Evolutionary conservation across 2,888 invertebrate species (phyloP).

Genomic region (Escarpia spicata): DNA sequence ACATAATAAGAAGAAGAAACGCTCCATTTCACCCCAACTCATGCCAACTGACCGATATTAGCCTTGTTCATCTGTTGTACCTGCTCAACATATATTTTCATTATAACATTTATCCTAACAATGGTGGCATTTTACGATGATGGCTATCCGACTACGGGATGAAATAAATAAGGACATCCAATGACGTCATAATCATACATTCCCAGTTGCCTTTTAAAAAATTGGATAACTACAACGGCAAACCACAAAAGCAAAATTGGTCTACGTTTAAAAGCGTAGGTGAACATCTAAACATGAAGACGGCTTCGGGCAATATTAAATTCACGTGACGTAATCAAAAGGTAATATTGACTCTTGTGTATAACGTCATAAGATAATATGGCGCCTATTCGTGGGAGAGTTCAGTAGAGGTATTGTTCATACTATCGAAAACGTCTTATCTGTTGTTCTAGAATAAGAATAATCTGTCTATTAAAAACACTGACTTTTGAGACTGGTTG

Average conservation of each 20-base stretch:
- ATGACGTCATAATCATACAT: too few species aligned
- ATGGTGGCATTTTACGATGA: too few species aligned
- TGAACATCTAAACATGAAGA: background rate
- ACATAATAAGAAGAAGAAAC: too few species aligned
- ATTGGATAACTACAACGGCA: background rate
- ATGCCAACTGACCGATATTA: too few species aligned
- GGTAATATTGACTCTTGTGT: background rate
- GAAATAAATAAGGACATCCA: too few species aligned
- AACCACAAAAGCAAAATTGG: background rate
- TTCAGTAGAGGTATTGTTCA: background rate
- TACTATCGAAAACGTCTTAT: background rate
- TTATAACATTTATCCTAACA: too few species aligned
- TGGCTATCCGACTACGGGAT: too few species aligned
- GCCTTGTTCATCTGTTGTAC: too few species aligned
- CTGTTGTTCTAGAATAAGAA: background rate
- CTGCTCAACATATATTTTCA: too few species aligned
- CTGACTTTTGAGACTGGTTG: background rate
- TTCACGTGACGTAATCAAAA: conserved; percentile 4
- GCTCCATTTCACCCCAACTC: too few species aligned
- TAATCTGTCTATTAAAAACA: background rate
- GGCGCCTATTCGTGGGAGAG: background rate
- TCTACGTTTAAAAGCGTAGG: background rate
- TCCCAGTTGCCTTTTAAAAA: too few species aligned
- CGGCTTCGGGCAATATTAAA: background rate
- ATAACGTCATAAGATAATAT: background rate